These are phyloP conservation scores for Argopecten irradians DNA, from an alignment of 1,140 invertebrate species.

Conservation along the genomic window DNA sequence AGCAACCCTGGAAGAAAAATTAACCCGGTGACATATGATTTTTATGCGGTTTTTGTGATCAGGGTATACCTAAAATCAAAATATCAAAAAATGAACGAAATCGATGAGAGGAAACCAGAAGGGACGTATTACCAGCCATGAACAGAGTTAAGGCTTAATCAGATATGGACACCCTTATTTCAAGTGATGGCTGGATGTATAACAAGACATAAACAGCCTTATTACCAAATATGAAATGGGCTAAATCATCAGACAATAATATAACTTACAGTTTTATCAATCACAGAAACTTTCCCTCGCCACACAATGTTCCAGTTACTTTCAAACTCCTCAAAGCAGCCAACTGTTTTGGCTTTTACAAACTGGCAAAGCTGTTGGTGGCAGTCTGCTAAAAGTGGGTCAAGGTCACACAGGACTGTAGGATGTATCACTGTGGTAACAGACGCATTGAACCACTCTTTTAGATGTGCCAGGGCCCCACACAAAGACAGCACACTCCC, in stretches of 20 bases:
- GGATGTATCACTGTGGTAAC: constrained; percentile 32
- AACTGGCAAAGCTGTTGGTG: background rate
- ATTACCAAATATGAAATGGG: background rate
- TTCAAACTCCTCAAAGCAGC: background rate
- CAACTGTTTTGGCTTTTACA: background rate
- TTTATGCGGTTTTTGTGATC: too few relatives aligned
- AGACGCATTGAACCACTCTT: constrained; percentile 46
- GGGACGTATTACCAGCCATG: too few relatives aligned
- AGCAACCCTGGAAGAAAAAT: too few relatives aligned
- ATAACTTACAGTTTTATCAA: constrained; percentile 49
- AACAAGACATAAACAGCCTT: background rate
- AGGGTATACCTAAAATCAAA: too few relatives aligned
- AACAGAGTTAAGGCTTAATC: too few relatives aligned
- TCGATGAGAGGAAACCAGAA: too few relatives aligned
- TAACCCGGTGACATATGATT: too few relatives aligned
- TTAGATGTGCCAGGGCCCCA: constrained; percentile 39
- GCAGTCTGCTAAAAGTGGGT: background rate
- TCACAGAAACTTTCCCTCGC: constrained; percentile 46
- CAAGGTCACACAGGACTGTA: constrained; percentile 15
- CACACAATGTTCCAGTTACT: constrained; percentile 24
- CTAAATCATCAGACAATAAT: background rate
- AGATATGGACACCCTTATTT: too few relatives aligned
- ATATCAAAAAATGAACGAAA: too few relatives aligned
- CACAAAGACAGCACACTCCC: constrained; percentile 35
- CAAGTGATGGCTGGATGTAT: too few relatives aligned